Evolutionary conservation across 2,888 invertebrate genomes (phyloP).

Genomic region (Hymenopus coronatus): DNA sequence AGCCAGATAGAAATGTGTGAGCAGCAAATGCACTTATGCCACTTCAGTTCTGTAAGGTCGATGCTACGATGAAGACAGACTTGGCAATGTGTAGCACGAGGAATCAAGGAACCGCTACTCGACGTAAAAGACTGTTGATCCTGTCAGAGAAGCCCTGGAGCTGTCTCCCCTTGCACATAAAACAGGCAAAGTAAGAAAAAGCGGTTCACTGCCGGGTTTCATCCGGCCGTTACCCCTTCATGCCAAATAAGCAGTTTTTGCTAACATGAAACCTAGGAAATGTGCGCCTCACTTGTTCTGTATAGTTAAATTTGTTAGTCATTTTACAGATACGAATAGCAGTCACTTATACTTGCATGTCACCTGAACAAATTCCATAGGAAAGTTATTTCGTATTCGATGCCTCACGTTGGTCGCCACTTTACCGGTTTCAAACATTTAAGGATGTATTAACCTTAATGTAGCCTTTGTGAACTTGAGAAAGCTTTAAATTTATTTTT

Average conservation of each 20-base stretch:
- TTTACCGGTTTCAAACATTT: too few species aligned
- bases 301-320: too few species aligned
- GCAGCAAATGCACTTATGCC: background rate
- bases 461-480: too few species aligned
- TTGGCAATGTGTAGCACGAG: background rate
- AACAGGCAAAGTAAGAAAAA: background rate
- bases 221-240: background rate
- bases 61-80: background rate
- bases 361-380: too few species aligned
- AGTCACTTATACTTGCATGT: too few species aligned
- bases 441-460: too few species aligned
- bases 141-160: constrained; percentile 9
- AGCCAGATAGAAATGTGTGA: too few species aligned
- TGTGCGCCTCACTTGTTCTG: too few species aligned
- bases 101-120: background rate
- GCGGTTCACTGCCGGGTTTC: background rate
- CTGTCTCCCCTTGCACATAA: background rate
- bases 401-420: too few species aligned
- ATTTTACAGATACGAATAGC: too few species aligned
- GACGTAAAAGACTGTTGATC: background rate
- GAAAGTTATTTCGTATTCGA: too few species aligned
- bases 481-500: too few species aligned
- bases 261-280: background rate
- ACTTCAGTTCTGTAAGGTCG: background rate
- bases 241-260: background rate